Evolutionary conservation across 2,797 vertebrate genomes (phyloP).

Genomic region (Sciurus vulgaris): DNA sequence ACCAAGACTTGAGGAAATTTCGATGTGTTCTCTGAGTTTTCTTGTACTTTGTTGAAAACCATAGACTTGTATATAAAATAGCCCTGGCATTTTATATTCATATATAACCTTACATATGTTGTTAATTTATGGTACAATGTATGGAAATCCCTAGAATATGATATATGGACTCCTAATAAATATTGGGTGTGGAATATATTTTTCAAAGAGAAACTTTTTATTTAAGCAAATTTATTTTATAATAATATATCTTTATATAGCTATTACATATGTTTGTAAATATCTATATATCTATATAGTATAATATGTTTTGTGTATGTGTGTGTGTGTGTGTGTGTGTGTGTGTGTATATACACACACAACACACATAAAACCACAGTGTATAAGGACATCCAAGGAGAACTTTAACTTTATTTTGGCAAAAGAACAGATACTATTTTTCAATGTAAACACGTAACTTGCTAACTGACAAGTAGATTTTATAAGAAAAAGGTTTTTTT

Average conservation of each 20-base stretch:
- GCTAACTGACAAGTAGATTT: slow-evolving; percentile 46
- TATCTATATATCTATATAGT: too few species aligned
- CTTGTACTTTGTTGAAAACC: neutral
- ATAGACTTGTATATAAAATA: neutral
- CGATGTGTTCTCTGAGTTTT: neutral
- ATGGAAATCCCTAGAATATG: neutral
- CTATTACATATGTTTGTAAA: too few species aligned
- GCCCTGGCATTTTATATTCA: fast-evolving
- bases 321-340: too few species aligned
- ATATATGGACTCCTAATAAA: neutral
- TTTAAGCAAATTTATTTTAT: too few species aligned
- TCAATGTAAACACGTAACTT: slow-evolving; percentile 47
- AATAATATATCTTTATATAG: too few species aligned
- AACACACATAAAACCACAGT: neutral
- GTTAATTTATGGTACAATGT: neutral
- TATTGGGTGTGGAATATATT: neutral
- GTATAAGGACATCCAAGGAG: neutral
- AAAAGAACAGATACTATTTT: slow-evolving; percentile 40
- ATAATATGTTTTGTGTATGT: too few species aligned
- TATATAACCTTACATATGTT: neutral
- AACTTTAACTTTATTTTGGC: neutral
- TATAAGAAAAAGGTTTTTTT: neutral
- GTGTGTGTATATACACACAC: neutral
- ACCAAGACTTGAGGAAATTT: neutral
- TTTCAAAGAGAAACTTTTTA: neutral